Percentiles rank a stretch among this genome's conserved stretches.
These are phyloP conservation scores for Heloderma charlesbogerti DNA, from an alignment of 2,113 vertebrate genomes.

Conservation along the genomic window DNA sequence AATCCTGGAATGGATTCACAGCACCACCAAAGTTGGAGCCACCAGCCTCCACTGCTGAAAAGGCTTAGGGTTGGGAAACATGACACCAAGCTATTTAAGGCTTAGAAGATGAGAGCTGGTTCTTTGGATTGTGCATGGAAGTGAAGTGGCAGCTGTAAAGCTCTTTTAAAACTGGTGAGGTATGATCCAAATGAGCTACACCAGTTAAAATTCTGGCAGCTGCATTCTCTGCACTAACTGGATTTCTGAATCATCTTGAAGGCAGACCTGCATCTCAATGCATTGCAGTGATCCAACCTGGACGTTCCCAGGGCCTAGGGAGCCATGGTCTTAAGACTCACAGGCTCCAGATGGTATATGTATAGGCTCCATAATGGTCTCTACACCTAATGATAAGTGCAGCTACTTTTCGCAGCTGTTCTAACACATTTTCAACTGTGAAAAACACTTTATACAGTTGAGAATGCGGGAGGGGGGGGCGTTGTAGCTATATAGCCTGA, in stretches of 20 bases:
- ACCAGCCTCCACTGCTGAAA: no score
- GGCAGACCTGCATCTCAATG: neutral
- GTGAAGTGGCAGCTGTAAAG: neutral
- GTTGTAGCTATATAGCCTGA: neutral
- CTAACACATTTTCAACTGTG: slow-evolving; percentile 3
- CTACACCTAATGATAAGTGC: slow-evolving; percentile 41
- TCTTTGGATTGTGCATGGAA: neutral
- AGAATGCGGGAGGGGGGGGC: neutral
- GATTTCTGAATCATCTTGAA: neutral
- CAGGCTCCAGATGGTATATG: neutral
- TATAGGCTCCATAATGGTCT: slow-evolving; percentile 13
- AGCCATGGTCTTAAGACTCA: neutral
- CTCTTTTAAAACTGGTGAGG: neutral
- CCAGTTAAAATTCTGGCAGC: neutral
- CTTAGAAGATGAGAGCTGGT: neutral
- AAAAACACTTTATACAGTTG: neutral
- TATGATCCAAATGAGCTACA: neutral
- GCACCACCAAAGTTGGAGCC: no score
- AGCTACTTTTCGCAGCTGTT: slow-evolving; percentile 40
- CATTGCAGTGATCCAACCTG: neutral
- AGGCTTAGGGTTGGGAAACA: no score
- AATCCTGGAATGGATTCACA: no score
- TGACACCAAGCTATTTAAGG: neutral
- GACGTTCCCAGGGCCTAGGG: neutral
- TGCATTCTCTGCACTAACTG: neutral